Evolutionary conservation across 2,113 vertebrate genomes (phyloP), one percentile per base, ranked within the genome.

Genomic region (Nothoprocta pentlandii): DNA sequence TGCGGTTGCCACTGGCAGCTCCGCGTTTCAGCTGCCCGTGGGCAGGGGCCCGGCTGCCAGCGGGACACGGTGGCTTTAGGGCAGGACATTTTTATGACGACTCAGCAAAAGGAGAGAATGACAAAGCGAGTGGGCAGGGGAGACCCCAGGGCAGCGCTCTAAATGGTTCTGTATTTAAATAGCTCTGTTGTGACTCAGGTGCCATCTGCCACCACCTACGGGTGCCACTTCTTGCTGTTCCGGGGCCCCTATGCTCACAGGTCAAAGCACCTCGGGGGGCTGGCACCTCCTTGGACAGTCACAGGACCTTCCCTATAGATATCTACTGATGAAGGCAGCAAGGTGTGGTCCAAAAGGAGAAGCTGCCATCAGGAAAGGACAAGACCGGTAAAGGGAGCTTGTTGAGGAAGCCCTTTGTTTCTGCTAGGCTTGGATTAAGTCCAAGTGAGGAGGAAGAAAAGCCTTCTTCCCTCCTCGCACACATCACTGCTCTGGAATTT

Each of bases 101-200:
- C 32, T 88, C 83, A 89, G 77, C 80, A 94, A 66, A 74, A 74
- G 20, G 20, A 88, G 64, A 93, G 80, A 89, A 78, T 4, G 32
- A 88, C 58, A 82, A 14, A 25, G 9, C 0, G 2, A 75, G 69
- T 3, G 25, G 78, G 69, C 63, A 82, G 41, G 41, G 61, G 59
- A 95, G 79, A 46, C 59, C 82, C 76, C 34, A 1, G 32, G 68
- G 66, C 1, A 2, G 69, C 66, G 74, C 58, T 2, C 4, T 85
- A 79, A 84, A 34, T 74, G 49, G 25, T 41, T 16, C 13, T 13
- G 41, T 54, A 78, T 64, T 91, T 79, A 75, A 88, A 76, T 41
- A 90, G 69, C 77, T 41, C 32, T 1, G 28, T 36, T 54, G 61
- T 0, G 1, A 82, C 44, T 67, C 26, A 68, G 25, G 64, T 87